These are phyloP conservation scores for Xanthostigma xanthostigma DNA, from an alignment of 2,888 invertebrate species.

Conservation along the genomic window DNA sequence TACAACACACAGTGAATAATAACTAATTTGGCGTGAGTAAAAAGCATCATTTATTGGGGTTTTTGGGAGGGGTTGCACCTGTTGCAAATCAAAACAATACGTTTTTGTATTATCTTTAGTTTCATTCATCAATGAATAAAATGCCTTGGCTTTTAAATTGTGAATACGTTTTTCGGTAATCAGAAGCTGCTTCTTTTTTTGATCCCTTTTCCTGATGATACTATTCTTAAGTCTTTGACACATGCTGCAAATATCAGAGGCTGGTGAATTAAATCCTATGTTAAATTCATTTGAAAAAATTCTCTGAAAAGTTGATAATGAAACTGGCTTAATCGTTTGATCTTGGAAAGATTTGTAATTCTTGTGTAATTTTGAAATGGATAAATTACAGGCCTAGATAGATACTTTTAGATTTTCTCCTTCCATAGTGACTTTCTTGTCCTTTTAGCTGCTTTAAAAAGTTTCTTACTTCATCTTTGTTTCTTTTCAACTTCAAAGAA, in stretches of 20 bases:
- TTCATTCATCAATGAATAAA: conserved; percentile 11
- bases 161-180: conserved; percentile 13
- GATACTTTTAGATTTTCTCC: no score
- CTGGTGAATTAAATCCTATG: no score
- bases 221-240: conserved; percentile 8
- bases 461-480: no score
- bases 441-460: no score
- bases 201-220: conserved; percentile 8
- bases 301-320: background rate
- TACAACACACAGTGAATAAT: conserved; percentile 15
- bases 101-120: conserved; percentile 9
- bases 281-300: background rate
- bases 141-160: conserved; percentile 13
- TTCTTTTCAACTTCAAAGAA: no score
- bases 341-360: no score
- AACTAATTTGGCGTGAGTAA: conserved; percentile 15
- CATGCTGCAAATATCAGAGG: no score
- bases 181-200: conserved; percentile 6
- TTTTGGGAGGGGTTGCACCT: conserved; percentile 15
- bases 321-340: background rate
- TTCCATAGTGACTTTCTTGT: no score
- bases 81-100: conserved; percentile 17
- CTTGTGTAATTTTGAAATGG: no score
- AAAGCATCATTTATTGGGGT: conserved; percentile 17
- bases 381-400: no score